phyloP scores from a whole-genome alignment of 1,140 invertebrate genomes.

The Heterodera schachtii region DNA sequence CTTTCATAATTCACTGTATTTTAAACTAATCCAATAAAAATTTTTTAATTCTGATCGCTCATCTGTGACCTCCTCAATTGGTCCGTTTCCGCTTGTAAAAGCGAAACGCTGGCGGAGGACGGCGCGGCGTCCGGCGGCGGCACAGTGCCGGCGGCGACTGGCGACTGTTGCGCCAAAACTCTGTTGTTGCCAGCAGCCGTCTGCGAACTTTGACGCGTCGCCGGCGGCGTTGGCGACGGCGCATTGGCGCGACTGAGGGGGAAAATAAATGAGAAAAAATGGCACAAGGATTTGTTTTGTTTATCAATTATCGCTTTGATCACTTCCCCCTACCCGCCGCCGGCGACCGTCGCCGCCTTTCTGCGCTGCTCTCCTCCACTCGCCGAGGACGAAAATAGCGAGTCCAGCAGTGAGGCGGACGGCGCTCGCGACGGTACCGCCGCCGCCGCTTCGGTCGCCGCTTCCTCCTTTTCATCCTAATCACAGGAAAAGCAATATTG shows the following conservation, averaged over 20 bases:
- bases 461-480: not conserved
- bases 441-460: not conserved
- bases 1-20: too few relatives aligned
- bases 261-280: not conserved
- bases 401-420: slow-evolving; percentile 23
- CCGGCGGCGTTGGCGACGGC: slow-evolving; percentile 2
- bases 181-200: not conserved
- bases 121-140: not conserved
- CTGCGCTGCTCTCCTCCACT: not conserved
- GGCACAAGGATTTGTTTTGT: too few relatives aligned
- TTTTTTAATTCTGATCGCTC: not conserved
- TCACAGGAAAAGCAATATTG: not conserved
- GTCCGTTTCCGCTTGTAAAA: slow-evolving; percentile 36
- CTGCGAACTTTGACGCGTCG: not conserved
- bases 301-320: too few relatives aligned
- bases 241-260: not conserved
- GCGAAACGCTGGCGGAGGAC: not conserved
- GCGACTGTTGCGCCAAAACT: not conserved
- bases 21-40: too few relatives aligned
- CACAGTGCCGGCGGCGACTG: not conserved
- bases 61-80: slow-evolving; percentile 19
- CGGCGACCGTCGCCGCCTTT: not conserved
- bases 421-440: not conserved
- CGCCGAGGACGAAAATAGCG: slow-evolving; percentile 17
- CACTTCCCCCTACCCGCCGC: not conserved